Percentiles rank a stretch among this genome's conserved stretches.
These are phyloP conservation scores for Sericinus montela DNA, from an alignment of 2,888 invertebrate species.

Conservation along the genomic window DNA sequence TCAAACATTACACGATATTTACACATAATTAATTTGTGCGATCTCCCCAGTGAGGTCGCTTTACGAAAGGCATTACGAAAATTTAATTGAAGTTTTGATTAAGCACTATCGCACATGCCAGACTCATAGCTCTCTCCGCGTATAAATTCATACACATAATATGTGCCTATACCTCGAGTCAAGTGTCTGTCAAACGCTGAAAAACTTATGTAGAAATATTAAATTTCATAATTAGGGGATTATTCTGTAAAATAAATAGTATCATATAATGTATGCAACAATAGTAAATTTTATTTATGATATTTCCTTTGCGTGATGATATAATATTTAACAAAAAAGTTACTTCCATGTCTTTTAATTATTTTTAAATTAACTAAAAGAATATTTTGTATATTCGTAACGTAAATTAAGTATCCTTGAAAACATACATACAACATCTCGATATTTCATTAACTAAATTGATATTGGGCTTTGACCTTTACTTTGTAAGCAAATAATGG, in stretches of 20 bases:
- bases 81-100: slow-evolving; percentile 75
- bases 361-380: no score
- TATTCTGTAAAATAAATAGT: no score
- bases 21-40: slow-evolving; percentile 58
- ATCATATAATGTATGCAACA: no score
- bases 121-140: slow-evolving; percentile 27
- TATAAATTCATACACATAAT: slow-evolving; percentile 12
- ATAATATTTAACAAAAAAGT: no score
- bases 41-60: slow-evolving; percentile 44
- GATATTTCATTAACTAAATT: slow-evolving; percentile 23
- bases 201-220: no score
- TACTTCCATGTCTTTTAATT: no score
- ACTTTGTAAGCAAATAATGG: slow-evolving; percentile 60
- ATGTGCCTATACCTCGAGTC: not conserved
- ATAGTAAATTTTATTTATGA: no score
- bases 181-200: not conserved
- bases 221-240: no score
- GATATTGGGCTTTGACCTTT: slow-evolving; percentile 43
- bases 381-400: no score
- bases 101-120: slow-evolving; percentile 60
- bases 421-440: slow-evolving; percentile 2
- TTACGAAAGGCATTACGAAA: slow-evolving; percentile 66
- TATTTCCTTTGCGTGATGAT: no score
- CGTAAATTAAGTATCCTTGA: slow-evolving; percentile 23
- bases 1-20: slow-evolving; percentile 29